These are phyloP conservation scores for Nematolebias whitei DNA, from an alignment of 2,113 vertebrate genomes.

Conservation along the genomic window DNA sequence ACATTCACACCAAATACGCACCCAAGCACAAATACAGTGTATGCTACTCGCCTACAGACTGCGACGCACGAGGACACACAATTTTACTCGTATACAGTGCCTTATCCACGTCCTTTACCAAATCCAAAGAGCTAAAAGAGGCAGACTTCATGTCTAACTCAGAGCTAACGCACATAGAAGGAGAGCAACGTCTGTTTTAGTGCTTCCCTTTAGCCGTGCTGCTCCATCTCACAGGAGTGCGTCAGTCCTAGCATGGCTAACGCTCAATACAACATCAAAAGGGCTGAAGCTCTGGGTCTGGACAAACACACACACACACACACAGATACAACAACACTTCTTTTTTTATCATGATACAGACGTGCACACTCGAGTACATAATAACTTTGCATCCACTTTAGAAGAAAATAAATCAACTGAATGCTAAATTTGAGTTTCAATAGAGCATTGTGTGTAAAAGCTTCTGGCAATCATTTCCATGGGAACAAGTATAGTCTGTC, in stretches of 20 bases:
- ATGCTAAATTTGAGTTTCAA: conserved; percentile 48
- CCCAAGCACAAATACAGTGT: not conserved
- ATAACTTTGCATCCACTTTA: conserved; percentile 42
- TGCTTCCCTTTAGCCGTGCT: conserved; percentile 55
- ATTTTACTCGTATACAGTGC: conserved; percentile 2
- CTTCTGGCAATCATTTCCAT: conserved; percentile 22
- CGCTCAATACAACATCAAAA: conserved; percentile 79
- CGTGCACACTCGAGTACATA: not conserved
- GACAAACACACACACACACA: conserved; percentile 67
- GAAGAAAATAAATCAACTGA: conserved; percentile 25
- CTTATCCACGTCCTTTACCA: conserved; percentile 39
- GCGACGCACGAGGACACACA: conserved; percentile 1
- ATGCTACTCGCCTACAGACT: not conserved
- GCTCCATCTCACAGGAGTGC: conserved; percentile 60
- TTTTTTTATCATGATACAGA: conserved; percentile 17
- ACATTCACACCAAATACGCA: not conserved
- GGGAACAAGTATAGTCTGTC: conserved; percentile 44
- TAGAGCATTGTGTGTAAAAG: conserved; percentile 14
- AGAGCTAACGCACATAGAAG: conserved; percentile 50
- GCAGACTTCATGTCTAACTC: conserved; percentile 51
- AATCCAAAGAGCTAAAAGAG: conserved; percentile 39
- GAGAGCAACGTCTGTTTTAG: conserved; percentile 47
- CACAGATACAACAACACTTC: conserved; percentile 39
- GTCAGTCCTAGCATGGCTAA: conserved; percentile 67
- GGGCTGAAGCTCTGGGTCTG: conserved; percentile 61